Base-by-base conservation (phyloP, 1,140 invertebrate genomes). In the Anastrepha ludens region DNA sequence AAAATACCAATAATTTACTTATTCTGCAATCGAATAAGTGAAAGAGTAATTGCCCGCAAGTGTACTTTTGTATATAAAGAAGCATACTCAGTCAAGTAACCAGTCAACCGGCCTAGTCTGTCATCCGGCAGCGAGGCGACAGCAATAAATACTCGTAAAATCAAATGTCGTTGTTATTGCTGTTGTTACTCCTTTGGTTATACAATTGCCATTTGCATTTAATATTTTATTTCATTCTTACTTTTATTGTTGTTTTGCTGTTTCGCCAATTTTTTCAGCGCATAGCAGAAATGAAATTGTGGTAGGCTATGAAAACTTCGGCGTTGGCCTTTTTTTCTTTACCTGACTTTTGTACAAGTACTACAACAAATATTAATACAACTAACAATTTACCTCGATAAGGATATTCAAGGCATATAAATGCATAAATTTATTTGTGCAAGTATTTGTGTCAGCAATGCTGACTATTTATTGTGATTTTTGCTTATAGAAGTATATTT, bases 141-240 rank as follows among this genome's bases (percentile, higher is more conserved):
- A 74, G 67, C 67, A 74, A 74, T 74, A 74, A 74, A 74, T 74
- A 74, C 67, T 74, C 67, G 67, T 74, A 74, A 74, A 74, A 74
- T 74, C 67, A 74, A 74, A 74, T 74, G 67, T 70, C 41, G 41
- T 17, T 15, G 67, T 39, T 39, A 41, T 44, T 74, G 67, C 17
- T 74, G 39, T 74, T 74, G 41, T 74, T 62, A 5, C 4, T 62
- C 15, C 15, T 62, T 62, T 62, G 4, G 39, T 74, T 74, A 41
- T 74, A 44, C 67, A 13, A 39, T 74, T 74, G 41, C 67, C 67
- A 74, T 74, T 74, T 74, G 67, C 67, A 74, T 74, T 74, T 47
- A 74, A 74, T 74, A 74, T 74, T 74, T 47, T 74, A 74, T 74
- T 47, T 47, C 44, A 74, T 74, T 13, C 60, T 74, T 41, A 11